Conservation (phyloP, 2,113 vertebrate species). For the Furnarius figulus region DNA sequence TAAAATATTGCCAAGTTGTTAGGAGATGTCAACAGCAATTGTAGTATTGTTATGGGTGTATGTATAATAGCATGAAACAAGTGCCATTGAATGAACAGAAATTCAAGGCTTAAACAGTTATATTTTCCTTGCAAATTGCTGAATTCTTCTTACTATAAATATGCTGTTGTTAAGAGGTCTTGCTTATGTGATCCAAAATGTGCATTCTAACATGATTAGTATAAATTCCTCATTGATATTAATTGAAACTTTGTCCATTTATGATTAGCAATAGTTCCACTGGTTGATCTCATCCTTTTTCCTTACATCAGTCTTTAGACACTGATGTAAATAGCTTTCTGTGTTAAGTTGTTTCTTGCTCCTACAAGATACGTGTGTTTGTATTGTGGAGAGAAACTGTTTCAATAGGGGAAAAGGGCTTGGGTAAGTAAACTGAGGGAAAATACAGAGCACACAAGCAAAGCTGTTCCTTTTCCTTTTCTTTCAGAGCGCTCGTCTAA, state of each 20-base stretch:
- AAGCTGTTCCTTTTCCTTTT: not conserved
- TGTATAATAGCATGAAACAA: not conserved
- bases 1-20: not conserved
- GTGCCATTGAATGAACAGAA: not conserved
- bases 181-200: not conserved
- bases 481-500: conserved; percentile 91
- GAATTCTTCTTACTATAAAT: not conserved
- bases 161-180: not conserved
- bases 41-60: not conserved
- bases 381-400: not conserved
- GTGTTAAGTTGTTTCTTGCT: not conserved
- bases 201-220: not conserved
- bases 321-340: not conserved
- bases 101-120: not conserved
- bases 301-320: not conserved
- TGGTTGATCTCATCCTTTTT: not conserved
- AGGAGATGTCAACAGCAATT: not conserved
- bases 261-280: not conserved
- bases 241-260: not conserved
- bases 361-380: not conserved
- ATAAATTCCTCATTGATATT: not conserved
- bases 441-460: not conserved
- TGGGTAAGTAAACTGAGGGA: not conserved
- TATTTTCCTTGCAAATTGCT: not conserved
- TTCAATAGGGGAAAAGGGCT: not conserved